Base-by-base conservation (phyloP, 2,888 invertebrate genomes). In the Drosophila greeni region DNA sequence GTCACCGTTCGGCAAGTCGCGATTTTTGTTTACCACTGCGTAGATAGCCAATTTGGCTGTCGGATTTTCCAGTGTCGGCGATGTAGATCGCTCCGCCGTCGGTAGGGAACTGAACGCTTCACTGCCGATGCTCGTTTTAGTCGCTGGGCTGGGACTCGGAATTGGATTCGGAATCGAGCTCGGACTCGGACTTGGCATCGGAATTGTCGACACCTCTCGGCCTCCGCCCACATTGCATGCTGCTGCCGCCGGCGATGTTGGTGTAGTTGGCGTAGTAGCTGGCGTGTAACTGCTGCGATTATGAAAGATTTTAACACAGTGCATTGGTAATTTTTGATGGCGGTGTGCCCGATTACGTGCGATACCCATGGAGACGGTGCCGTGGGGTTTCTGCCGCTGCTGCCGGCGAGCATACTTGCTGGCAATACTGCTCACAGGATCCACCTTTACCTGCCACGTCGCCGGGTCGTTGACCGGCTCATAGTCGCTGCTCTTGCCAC, bases 231-330 rank as follows among this genome's bases (percentile, higher is more conserved):
- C 29, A 61, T 37, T 48, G 60, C 68, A 68, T 51, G 58, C 43
- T 26, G 37, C 23, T 12, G 23, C 36, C 11, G 26, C 36, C 29
- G 26, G 55, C 31, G 11, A 24, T 39, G 49, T 40, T 33, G 18
- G 23, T 23, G 76, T 29, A 9, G 48, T 16, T 8, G 53, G 20
- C 23, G 58, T 6, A 14, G 58, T 16, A 4, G 47, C 36, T 40
- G 74, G 53, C 71, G 65, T 79, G 71, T 79, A 67, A 65, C 73
- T 82, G 71, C 74, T 85, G 72, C 86, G 87, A 77, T 87, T 87
- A 84, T 86, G 88, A 85, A 87, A 87, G 71, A 86, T 84, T 76
- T 87, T 87, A 66, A 86, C 84, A 82, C 86, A 86, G 73, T 86
- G 87, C 85, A 88, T 87, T 42, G 88, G 82, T 83, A 87, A 87